Percentiles rank a stretch among this genome's conserved stretches.
These are phyloP conservation scores for Setophaga petechia DNA, from an alignment of 2,113 vertebrate genomes.

Conservation along the genomic window DNA sequence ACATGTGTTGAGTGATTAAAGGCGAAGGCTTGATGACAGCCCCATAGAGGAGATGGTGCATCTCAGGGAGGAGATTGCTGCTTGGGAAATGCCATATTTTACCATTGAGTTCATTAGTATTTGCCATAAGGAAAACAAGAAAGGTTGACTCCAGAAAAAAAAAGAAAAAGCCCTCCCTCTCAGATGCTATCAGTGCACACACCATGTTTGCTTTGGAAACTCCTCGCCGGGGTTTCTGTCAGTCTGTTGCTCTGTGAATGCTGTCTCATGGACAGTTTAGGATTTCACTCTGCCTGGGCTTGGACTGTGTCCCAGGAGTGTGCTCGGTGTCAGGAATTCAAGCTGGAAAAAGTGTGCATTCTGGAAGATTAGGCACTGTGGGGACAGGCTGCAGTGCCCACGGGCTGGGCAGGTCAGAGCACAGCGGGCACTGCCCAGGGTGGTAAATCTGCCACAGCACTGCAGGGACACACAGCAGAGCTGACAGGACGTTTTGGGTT, in stretches of 20 bases:
- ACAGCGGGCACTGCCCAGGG: background rate
- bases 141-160: background rate
- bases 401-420: background rate
- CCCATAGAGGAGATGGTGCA: conserved; percentile 19
- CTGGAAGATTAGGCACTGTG: background rate
- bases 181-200: background rate
- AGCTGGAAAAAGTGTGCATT: conserved; percentile 19
- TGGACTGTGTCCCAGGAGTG: conserved; percentile 20
- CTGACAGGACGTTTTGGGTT: background rate
- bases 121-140: conserved; percentile 50
- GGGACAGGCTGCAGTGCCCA: background rate
- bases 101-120: conserved; percentile 44
- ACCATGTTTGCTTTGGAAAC: conserved; percentile 65
- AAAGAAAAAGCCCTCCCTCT: background rate
- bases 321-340: conserved; percentile 32
- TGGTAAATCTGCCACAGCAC: background rate
- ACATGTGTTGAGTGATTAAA: conserved; percentile 82
- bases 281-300: conserved; percentile 33
- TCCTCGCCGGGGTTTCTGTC: conserved; percentile 32
- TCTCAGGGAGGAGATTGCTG: background rate
- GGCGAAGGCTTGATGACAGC: conserved; percentile 66
- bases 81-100: conserved; percentile 55
- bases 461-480: background rate
- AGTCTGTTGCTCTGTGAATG: background rate
- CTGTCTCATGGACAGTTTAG: conserved; percentile 44